Percentiles rank a stretch among this genome's conserved stretches.
Conservation (phyloP, 2,888 invertebrate species). For the Drosophila ezoana region DNA sequence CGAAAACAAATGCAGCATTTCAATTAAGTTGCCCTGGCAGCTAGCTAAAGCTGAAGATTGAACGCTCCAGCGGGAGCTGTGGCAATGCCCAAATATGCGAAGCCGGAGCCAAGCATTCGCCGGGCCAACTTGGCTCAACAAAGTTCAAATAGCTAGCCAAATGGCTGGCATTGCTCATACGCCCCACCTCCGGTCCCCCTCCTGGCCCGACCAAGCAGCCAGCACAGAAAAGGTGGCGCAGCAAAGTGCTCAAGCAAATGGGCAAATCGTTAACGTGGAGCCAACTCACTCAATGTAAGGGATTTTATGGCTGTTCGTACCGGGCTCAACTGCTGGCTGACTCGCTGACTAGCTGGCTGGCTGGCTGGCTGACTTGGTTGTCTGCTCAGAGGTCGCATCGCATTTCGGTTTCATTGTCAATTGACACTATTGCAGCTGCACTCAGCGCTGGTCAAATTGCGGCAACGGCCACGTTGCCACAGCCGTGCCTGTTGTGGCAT, state of each 20-base stretch:
- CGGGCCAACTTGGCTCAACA: conserved; percentile 43
- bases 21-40: conserved; percentile 61
- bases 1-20: conserved; percentile 66
- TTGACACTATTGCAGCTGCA: conserved; percentile 72
- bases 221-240: conserved; percentile 54
- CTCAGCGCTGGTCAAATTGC: conserved; percentile 27
- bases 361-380: conserved; percentile 14
- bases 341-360: conserved; percentile 1
- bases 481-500: conserved; percentile 4
- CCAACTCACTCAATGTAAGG: conserved; percentile 49
- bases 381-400: conserved; percentile 28
- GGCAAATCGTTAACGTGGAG: conserved; percentile 71
- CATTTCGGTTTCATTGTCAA: conserved; percentile 77
- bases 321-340: conserved; percentile 8
- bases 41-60: conserved; percentile 55
- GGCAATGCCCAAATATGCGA: conserved; percentile 35
- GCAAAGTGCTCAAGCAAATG: conserved; percentile 72
- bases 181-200: conserved; percentile 9
- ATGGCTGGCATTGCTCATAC: conserved; percentile 62
- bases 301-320: conserved; percentile 51
- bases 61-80: conserved; percentile 60
- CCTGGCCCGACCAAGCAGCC: neutral
- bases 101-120: conserved; percentile 34
- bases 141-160: conserved; percentile 50
- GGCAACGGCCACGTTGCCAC: neutral